A percentile compares a stretch with the other conserved stretches of the same genome.
phyloP scores from a whole-genome alignment of 2,113 vertebrate genomes.

The Hippocampus zosterae region DNA sequence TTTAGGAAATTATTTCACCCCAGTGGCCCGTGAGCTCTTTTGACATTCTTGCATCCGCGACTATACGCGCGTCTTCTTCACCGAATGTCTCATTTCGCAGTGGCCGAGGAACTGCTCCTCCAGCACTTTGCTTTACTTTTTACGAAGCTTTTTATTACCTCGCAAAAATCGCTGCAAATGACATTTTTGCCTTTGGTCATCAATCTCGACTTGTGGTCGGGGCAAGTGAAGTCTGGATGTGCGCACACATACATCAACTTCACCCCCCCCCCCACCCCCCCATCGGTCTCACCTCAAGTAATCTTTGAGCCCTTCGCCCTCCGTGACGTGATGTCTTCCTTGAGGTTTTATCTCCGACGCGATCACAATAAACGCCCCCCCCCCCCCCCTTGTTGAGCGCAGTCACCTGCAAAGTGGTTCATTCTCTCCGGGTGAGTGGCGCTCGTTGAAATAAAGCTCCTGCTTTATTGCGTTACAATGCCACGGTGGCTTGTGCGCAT shows the following conservation, averaged over 20 bases:
- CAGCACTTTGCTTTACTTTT: slow-evolving; percentile 52
- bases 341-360: slow-evolving; percentile 20
- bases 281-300: slow-evolving; percentile 33
- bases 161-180: slow-evolving; percentile 46
- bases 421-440: slow-evolving; percentile 54
- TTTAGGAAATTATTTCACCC: background rate
- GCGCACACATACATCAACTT: too few species aligned
- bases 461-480: background rate
- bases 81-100: slow-evolving; percentile 34
- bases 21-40: slow-evolving; percentile 14
- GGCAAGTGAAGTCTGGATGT: background rate
- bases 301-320: slow-evolving; percentile 50
- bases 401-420: slow-evolving; percentile 51
- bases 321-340: slow-evolving; percentile 10
- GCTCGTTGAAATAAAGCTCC: slow-evolving; percentile 36
- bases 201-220: slow-evolving; percentile 40
- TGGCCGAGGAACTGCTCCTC: slow-evolving; percentile 40
- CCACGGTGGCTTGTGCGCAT: background rate
- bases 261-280: background rate
- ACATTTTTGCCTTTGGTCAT: slow-evolving; percentile 51
- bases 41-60: slow-evolving; percentile 60
- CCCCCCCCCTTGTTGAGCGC: slow-evolving; percentile 17
- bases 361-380: slow-evolving; percentile 36
- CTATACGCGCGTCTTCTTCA: slow-evolving; percentile 43
- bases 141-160: slow-evolving; percentile 48